Percentiles rank a stretch among this genome's conserved stretches.
These are phyloP conservation scores for Pseudolycoriella hygida DNA, from an alignment of 2,888 invertebrate species.

Conservation along the genomic window DNA sequence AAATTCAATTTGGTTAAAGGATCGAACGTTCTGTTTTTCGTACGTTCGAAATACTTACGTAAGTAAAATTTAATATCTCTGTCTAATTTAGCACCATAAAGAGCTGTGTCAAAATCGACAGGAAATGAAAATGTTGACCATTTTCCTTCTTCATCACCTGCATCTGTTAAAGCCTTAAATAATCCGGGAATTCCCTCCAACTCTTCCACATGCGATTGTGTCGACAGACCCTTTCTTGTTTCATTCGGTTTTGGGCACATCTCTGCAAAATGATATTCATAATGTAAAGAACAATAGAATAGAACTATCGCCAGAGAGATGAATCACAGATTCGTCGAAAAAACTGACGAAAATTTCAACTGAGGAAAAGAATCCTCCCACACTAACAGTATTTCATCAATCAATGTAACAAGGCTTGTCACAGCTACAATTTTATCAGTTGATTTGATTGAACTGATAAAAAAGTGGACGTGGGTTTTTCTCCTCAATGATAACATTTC, in stretches of 20 bases:
- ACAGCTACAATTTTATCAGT: too few relatives aligned
- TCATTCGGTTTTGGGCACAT: constrained; percentile 77
- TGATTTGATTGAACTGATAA: too few relatives aligned
- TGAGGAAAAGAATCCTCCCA: too few relatives aligned
- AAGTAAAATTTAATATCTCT: constrained; percentile 52
- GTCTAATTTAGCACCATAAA: constrained; percentile 44
- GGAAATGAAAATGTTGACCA: constrained; percentile 65
- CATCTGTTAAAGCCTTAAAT: constrained; percentile 65
- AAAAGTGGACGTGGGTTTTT: too few relatives aligned
- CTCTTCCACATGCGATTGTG: constrained; percentile 75
- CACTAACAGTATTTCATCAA: too few relatives aligned
- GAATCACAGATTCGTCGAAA: background rate
- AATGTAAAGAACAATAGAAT: background rate
- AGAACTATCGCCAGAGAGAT: background rate
- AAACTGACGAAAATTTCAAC: background rate
- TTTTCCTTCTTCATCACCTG: constrained; percentile 45
- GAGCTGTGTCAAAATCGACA: constrained; percentile 50
- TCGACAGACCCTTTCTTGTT: constrained; percentile 51
- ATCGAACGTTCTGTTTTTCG: too few relatives aligned
- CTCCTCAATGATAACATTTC: too few relatives aligned
- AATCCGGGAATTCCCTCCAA: constrained; percentile 66
- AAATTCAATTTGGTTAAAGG: constrained; percentile 12
- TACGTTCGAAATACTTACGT: too few relatives aligned
- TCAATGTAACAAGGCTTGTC: too few relatives aligned
- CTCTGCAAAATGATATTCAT: constrained; percentile 37